phyloP scores from a whole-genome alignment of 2,797 vertebrate species.

The Psittacula echo region DNA sequence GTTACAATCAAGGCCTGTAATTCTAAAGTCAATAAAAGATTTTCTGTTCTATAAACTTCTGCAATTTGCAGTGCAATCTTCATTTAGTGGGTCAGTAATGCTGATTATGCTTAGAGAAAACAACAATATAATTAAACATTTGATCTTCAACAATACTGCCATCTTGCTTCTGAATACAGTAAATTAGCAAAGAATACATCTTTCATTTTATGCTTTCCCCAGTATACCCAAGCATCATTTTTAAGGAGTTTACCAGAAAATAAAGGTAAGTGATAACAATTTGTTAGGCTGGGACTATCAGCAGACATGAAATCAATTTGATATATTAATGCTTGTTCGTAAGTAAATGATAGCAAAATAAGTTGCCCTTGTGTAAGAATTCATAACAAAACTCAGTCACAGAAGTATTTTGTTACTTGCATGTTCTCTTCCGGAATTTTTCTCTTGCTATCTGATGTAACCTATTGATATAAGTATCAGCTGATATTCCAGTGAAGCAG shows the following conservation, averaged over 20 bases:
- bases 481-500: neutral
- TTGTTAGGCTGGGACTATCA: neutral
- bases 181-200: neutral
- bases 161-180: conserved; percentile 47
- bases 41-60: conserved; percentile 27
- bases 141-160: conserved; percentile 60
- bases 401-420: neutral
- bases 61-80: neutral
- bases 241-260: neutral
- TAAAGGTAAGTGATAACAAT: neutral
- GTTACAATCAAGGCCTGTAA: neutral
- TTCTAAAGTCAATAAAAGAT: conserved; percentile 41
- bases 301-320: neutral
- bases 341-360: neutral
- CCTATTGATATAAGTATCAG: neutral
- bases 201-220: neutral
- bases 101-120: conserved; percentile 40
- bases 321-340: neutral
- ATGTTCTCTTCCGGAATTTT: neutral
- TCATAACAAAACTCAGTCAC: neutral
- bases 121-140: conserved; percentile 43
- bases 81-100: conserved; percentile 39
- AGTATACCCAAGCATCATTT: fast-evolving
- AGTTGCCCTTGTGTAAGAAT: neutral
- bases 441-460: neutral